Percentiles rank a stretch among this genome's conserved stretches.
Conservation (phyloP, 2,797 vertebrate genomes). For the Aulostomus chinensis region DNA sequence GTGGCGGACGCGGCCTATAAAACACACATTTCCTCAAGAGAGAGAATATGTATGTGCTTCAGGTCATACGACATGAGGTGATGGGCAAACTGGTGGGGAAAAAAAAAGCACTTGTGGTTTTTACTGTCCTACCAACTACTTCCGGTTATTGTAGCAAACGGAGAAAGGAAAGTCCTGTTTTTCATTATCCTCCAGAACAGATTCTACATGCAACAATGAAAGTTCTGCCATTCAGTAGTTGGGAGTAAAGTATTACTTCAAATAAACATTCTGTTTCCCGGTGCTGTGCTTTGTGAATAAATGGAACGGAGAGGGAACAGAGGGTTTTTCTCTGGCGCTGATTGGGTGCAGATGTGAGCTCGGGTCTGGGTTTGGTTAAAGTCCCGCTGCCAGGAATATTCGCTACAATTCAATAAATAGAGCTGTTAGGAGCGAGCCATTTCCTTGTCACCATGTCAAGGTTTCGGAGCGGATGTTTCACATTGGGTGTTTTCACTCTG, state of each 20-base stretch:
- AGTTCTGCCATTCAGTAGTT: constrained; percentile 77
- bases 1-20: no score
- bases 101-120: constrained; percentile 1
- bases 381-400: constrained; percentile 80
- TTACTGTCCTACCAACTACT: constrained; percentile 25
- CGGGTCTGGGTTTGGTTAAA: constrained; percentile 80
- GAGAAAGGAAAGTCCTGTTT: constrained; percentile 8
- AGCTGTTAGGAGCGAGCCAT: constrained; percentile 77
- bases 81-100: no score
- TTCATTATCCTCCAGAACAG: constrained; percentile 32
- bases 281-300: constrained; percentile 74
- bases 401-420: constrained; percentile 82
- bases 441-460: constrained; percentile 78
- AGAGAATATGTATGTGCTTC: no score
- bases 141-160: constrained; percentile 22
- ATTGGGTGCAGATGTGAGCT: constrained; percentile 82
- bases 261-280: constrained; percentile 81
- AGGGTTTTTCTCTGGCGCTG: constrained; percentile 70
- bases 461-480: constrained; percentile 69
- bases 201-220: constrained; percentile 55
- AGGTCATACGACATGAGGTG: no score
- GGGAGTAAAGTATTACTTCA: constrained; percentile 78
- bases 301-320: constrained; percentile 72
- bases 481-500: constrained; percentile 49
- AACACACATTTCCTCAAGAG: no score